phyloP scores from a whole-genome alignment of 2,888 invertebrate genomes.

The Dicyrtoma fusca region DNA sequence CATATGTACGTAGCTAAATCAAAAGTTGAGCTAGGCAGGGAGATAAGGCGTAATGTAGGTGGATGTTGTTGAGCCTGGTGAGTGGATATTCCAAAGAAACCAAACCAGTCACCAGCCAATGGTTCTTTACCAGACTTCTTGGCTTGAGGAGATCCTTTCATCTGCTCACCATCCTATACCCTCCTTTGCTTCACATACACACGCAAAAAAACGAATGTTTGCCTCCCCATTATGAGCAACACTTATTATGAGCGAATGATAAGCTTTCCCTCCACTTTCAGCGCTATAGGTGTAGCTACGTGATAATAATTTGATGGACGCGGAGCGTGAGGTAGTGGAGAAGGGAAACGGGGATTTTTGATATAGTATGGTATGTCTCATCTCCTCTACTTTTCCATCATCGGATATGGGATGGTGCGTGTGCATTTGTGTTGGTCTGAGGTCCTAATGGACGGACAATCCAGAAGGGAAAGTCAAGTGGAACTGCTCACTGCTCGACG shows the following conservation, averaged over 20 bases:
- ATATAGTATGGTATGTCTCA: background rate
- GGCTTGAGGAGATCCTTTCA: conserved; percentile 29
- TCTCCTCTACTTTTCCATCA: background rate
- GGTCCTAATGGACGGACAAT: too few species aligned
- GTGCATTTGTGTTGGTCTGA: too few species aligned
- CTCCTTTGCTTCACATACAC: conserved; percentile 11
- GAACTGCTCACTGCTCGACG: too few species aligned
- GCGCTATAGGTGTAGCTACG: background rate
- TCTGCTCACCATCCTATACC: conserved; percentile 23
- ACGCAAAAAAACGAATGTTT: conserved; percentile 23
- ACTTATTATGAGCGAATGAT: conserved; percentile 34
- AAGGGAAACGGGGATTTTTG: background rate
- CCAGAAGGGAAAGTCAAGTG: too few species aligned
- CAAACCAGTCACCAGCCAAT: too few species aligned
- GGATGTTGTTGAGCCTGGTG: too few species aligned
- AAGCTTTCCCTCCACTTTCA: conserved; percentile 13
- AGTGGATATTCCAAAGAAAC: background rate
- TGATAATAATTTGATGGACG: conserved; percentile 14
- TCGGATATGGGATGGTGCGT: background rate
- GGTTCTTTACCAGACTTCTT: background rate
- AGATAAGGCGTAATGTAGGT: too few species aligned
- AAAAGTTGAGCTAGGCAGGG: too few species aligned
- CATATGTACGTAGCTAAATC: too few species aligned
- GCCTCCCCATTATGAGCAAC: conserved; percentile 34
- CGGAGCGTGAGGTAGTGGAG: background rate